Percentiles rank a stretch among this genome's conserved stretches.
These are phyloP conservation scores for Brienomyrus brachyistius DNA, from an alignment of 2,113 vertebrate genomes.

Conservation along the genomic window DNA sequence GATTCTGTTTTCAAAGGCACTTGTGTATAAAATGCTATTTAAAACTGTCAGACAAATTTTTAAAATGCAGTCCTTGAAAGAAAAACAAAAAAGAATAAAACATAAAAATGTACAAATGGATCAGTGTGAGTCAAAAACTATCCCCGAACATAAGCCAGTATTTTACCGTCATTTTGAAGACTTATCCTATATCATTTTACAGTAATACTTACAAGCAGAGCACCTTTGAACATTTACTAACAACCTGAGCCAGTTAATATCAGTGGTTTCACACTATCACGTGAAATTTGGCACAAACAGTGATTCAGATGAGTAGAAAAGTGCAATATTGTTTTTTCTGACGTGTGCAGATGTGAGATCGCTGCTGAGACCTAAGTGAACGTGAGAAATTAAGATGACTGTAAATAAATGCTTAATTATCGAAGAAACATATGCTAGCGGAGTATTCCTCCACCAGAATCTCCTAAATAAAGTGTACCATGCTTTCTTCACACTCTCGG, in stretches of 20 bases:
- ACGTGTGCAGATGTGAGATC: not conserved
- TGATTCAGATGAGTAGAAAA: not conserved
- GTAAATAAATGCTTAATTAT: not conserved
- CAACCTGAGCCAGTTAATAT: not conserved
- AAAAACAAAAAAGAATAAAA: not conserved
- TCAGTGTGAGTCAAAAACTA: not conserved
- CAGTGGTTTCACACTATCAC: not conserved
- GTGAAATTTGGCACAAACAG: conserved; percentile 1
- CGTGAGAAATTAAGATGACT: not conserved
- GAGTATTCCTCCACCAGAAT: conserved; percentile 20
- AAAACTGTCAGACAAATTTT: not conserved
- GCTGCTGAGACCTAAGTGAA: not conserved
- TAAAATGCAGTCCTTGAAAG: not conserved
- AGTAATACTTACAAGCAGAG: not conserved
- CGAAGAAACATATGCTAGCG: not conserved
- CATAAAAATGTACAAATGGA: not conserved
- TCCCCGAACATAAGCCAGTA: not conserved
- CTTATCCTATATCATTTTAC: not conserved
- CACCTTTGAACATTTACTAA: not conserved
- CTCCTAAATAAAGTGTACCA: conserved; percentile 84
- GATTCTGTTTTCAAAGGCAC: conserved; percentile 4
- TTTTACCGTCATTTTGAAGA: not conserved
- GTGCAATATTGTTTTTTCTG: not conserved
- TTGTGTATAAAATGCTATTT: not conserved
- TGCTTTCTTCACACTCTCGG: conserved; percentile 81